Base-by-base conservation (phyloP, 2,797 vertebrate species). In the Leucoraja ocellata region DNA sequence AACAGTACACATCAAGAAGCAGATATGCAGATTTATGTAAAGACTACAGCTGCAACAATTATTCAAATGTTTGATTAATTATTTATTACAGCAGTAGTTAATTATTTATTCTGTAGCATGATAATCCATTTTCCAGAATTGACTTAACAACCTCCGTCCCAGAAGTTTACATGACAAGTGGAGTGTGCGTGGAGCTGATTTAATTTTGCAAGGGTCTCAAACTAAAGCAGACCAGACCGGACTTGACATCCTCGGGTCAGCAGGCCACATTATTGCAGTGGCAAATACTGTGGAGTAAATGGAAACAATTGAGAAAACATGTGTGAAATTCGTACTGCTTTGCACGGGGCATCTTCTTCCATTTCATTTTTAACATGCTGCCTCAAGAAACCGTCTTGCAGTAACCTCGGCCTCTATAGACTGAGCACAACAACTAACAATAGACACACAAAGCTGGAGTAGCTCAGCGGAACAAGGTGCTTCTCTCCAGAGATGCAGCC, bases 41-140 rank as follows among this genome's bases (percentile, higher is more conserved):
- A 98, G 97, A 98, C 99, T 98, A 98, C 97, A 98, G 97, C 97
- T 98, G 97, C 95, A 94, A 97, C 97, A 98, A 98, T 98, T 98
- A 98, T 99, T 98, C 98, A 98, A 98, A 98, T 97, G 95, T 96
- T 96, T 96, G 97, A 98, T 98, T 98, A 98, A 98, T 98, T 97
- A 99, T 98, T 98, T 97, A 98, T 97, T 95, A 96, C 97, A 97
- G 97, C 96, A 97, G 94, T 96, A 96, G 97, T 98, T 98, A 98
- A 98, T 98, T 98, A 98, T 98, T 99, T 96, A 98, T 98, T 97
- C 96, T 95, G 95, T 96, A 95, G 95, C 96, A 97, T 95, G 96
- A 98, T 97, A 97, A 97, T 95, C 96, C 96, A 95, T 96, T 96
- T 96, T 96, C 96, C 96, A 95, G 96, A 95, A 96, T 95, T 96